A percentile compares a stretch with the other conserved stretches of the same genome.
phyloP scores from a whole-genome alignment of 92 coral and sea anemone genomes.

The Siderastrea radians region DNA sequence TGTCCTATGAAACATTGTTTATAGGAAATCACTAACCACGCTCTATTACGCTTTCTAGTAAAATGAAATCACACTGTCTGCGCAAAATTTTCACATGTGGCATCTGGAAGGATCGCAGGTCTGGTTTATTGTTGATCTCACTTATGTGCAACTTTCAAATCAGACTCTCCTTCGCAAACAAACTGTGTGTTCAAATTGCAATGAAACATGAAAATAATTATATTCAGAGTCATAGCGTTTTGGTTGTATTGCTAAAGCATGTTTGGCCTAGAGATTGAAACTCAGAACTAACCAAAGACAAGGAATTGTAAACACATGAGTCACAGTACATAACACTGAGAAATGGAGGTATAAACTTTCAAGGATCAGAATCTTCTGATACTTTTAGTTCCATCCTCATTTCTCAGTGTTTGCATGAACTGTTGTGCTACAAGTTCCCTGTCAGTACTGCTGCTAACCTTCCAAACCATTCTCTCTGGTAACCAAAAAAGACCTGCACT shows the following conservation, averaged over 20 bases:
- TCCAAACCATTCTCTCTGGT: too few species aligned
- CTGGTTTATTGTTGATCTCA: slow-evolving; percentile 45
- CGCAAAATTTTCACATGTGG: slow-evolving; percentile 62
- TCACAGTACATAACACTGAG: background rate
- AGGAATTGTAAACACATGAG: background rate
- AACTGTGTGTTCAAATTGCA: slow-evolving; percentile 26
- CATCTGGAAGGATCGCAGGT: slow-evolving; percentile 60
- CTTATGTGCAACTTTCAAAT: slow-evolving; percentile 48
- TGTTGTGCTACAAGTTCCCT: too few species aligned
- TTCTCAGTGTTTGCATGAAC: background rate
- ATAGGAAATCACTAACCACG: slow-evolving; percentile 27
- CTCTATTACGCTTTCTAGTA: slow-evolving; percentile 56
- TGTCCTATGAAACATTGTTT: background rate
- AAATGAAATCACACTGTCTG: slow-evolving; percentile 45
- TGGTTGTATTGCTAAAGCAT: background rate
- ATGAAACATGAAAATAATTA: too few species aligned
- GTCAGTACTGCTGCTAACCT: too few species aligned
- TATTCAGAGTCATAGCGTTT: too few species aligned
- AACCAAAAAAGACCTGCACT: too few species aligned
- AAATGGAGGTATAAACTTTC: background rate
- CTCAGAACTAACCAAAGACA: too few species aligned
- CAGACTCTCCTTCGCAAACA: slow-evolving; percentile 57
- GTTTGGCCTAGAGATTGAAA: background rate
- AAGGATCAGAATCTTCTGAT: background rate
- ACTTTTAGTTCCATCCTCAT: too few species aligned